Base-by-base conservation (phyloP, 2,888 invertebrate species). In the Leucozona laternaria region DNA sequence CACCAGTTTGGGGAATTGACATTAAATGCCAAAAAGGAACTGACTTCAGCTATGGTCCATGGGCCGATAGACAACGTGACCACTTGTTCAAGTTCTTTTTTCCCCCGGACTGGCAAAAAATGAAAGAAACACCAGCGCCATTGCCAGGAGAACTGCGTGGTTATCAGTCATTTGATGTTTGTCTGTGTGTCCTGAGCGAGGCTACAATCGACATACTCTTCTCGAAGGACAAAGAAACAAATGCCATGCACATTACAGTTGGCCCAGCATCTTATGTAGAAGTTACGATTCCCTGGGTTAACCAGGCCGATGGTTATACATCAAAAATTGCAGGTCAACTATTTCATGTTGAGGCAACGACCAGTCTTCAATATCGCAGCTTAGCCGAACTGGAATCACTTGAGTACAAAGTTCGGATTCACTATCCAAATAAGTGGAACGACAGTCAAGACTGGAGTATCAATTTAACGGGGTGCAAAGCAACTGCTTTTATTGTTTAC, bases 31-130 rank as follows among this genome's bases (percentile, higher is more conserved):
- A 98, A 0, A 98, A 98, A 93, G 98, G 97, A 88, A 93, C 95
- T 0, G 97, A 98, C 91, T 97, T 99, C 90, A 98, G 98, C 92
- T 99, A 99, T 91, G 99, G 99, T 0, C 99, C 99, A 0, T 99
- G 99, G 99, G 99, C 99, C 4, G 99, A 99, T 91, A 94, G 98
- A 68, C 99, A 99, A 92, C 95, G 99, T 88, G 98, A 98, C 91
- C 96, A 97, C 92, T 93, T 99, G 40, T 99, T 97, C 93, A 97
- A 96, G 93, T 98, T 99, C 92, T 99, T 99, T 93, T 99, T 97
- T 91, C 99, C 98, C 8, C 96, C 96, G 88, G 96, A 97, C 91
- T 97, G 96, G 93, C 95, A 96, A 90, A 95, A 96, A 79, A 94
- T 97, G 91, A 95, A 95, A 92, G 95, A 97, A 1, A 97, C 97